Base-by-base conservation (phyloP, 2,888 invertebrate genomes). In the Eugnorisma glareosa region DNA sequence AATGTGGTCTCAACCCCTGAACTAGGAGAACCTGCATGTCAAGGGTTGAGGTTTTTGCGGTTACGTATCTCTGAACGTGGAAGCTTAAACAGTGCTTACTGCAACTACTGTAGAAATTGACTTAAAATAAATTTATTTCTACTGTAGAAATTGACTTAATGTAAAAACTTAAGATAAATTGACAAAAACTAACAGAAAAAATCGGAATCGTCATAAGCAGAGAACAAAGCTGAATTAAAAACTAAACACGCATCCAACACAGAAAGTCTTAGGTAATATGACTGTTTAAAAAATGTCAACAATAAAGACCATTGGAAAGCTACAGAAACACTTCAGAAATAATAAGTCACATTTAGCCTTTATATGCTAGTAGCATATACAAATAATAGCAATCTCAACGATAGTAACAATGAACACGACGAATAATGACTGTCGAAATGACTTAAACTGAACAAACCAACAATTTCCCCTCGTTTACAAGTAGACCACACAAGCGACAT, bases 401-500 rank as follows among this genome's bases (percentile, higher is more conserved):
- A 57, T 18, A 59, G 18, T 57, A 57, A 57, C 15, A 57, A 28
- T 57, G 57, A 57, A 57, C 15, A 28, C 57, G 59, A 61, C 21
- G 11, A 61, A 35, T 31, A 31, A 31, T 10, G 10, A 31, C 11
- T 45, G 31, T 35, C 67, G 5, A 45, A 79, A 73, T 40, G 15
- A 15, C 15, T 40, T 8, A 68, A 77, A 48, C 15, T 18, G 15
- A 31, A 48, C 8, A 37, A 28, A 57, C 18, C n/a, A 15, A 0
- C 31, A 1, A 66, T 63, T 66, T 64, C 15, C n/a, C 11, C 43
- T 70, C 40, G 64, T 35, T 31, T 48, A 37, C 10, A 76, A 71
- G 67, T 73, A 77, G 72, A 59, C 45, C 84, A 73, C 83, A 82
- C 66, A 72, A 28, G 43, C 61, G 87, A 81, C 87, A 86, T 83